Base-by-base conservation (phyloP, 2,888 invertebrate genomes). In the Antheraea yamamai region DNA sequence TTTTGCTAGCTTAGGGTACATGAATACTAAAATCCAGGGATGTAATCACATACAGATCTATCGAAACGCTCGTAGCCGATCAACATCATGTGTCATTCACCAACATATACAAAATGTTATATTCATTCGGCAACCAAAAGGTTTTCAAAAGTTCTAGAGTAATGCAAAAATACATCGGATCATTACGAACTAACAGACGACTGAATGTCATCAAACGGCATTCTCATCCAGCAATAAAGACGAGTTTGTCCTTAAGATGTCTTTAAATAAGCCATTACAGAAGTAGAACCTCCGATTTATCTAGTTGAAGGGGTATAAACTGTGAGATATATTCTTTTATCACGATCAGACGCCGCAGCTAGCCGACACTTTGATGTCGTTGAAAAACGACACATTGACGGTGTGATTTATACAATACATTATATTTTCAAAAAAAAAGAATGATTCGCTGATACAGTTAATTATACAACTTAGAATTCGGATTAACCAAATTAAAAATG, bases 221-320 rank as follows among this genome's bases (percentile, higher is more conserved):
- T 66, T 14, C 16, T 66, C 30, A 66, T 26, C 30, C 12, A 30
- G 16, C 6, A 30, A 70, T 39, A 39, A 39, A 39, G 47, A 47
- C 47, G 39, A 47, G 39, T 39, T 70, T 70, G n/a, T 70, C n/a
- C 70, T 26, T 20, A n/a, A 7, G 26, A 70, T n/a, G n/a, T 8
- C 70, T 70, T 70, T 70, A 70, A 70, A n/a, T 39, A 70, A 39
- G 10, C n/a, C 39, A 35, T 70, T 39, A 30, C 30, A 73, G 66
- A n/a, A 20, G 51, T 47, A 64, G 47, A 74, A 23, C 68, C 52
- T 52, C 68, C 68, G 30, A 74, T 68, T 61, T 74, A 68, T 52
- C 66, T 30, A 68, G 70, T 52, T 68, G 52, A 68, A 68, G 39
- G 68, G 51, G 68, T 68, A 51, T 68, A 66, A 64, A 66, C 74